phyloP scores from a whole-genome alignment of 2,888 invertebrate genomes.

The Busseola fusca region DNA sequence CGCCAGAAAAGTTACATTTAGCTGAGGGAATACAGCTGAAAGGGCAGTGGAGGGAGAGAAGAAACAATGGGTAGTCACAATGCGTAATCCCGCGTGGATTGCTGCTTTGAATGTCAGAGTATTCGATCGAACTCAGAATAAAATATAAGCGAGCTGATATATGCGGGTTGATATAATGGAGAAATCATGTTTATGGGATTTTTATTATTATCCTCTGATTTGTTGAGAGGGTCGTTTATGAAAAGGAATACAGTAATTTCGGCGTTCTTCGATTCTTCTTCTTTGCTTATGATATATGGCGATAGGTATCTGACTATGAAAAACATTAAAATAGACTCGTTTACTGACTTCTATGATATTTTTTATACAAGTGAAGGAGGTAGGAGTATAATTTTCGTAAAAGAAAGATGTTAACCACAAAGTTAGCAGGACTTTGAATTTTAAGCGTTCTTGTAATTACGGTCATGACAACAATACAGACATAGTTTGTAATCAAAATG shows the following conservation, averaged over 20 bases:
- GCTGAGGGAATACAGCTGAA: slow-evolving; percentile 68
- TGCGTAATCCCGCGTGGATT: slow-evolving; percentile 60
- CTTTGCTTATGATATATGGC: slow-evolving; percentile 12
- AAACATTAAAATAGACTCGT: too few relatives aligned
- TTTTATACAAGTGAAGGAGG: too few relatives aligned
- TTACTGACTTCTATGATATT: too few relatives aligned
- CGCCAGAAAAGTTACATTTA: slow-evolving; percentile 70
- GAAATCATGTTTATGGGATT: slow-evolving; percentile 52
- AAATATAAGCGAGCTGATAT: slow-evolving; percentile 38
- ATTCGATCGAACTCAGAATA: slow-evolving; percentile 52
- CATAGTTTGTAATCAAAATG: too few relatives aligned
- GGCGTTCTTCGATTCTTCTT: slow-evolving; percentile 17
- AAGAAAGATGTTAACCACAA: too few relatives aligned
- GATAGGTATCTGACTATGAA: neutral
- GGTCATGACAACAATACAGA: too few relatives aligned
- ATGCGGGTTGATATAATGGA: slow-evolving; percentile 50
- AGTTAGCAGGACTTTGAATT: slow-evolving; percentile 3
- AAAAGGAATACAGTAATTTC: slow-evolving; percentile 22
- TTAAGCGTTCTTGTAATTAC: slow-evolving; percentile 34
- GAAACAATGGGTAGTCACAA: slow-evolving; percentile 65
- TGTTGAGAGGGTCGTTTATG: slow-evolving; percentile 32
- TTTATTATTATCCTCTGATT: slow-evolving; percentile 50
- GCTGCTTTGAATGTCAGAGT: slow-evolving; percentile 59
- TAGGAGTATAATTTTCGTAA: too few relatives aligned
- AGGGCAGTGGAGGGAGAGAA: slow-evolving; percentile 63